Percentiles rank a stretch among this genome's conserved stretches.
phyloP scores from a whole-genome alignment of 1,140 invertebrate species.

The Anoplolepis gracilipes region DNA sequence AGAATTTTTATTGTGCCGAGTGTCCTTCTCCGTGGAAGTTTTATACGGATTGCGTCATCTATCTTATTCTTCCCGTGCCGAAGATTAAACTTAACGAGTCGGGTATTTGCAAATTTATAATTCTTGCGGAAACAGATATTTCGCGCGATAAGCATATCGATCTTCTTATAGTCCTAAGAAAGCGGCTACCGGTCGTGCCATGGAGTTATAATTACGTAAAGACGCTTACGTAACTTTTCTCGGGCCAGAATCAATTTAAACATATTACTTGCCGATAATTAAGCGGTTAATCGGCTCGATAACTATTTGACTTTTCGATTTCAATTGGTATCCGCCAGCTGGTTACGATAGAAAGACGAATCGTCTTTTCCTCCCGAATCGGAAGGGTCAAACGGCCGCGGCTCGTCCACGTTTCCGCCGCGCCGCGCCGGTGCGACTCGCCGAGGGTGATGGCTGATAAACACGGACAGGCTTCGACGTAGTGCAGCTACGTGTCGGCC shows the following conservation, averaged over 20 bases:
- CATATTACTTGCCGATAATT: conserved; percentile 5
- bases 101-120: conserved; percentile 3
- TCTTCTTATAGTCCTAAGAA: conserved; percentile 51
- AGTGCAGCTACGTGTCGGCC: conserved; percentile 71
- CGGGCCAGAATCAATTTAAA: not conserved
- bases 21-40: conserved; percentile 31
- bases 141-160: conserved; percentile 16
- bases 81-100: not conserved
- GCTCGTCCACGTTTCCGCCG: conserved; percentile 70
- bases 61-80: not conserved
- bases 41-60: conserved; percentile 26
- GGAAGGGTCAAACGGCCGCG: conserved; percentile 25
- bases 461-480: conserved; percentile 70
- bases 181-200: conserved; percentile 48
- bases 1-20: not conserved
- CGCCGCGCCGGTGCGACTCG: conserved; percentile 57
- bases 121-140: not conserved
- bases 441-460: conserved; percentile 75
- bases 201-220: conserved; percentile 48
- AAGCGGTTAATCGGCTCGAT: not conserved
- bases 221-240: conserved; percentile 51
- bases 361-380: conserved; percentile 25
- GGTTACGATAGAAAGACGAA: not conserved
- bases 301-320: not conserved
- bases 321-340: not conserved